These are phyloP conservation scores for Drosophila ercepeae DNA, from an alignment of 1,140 invertebrate genomes.

Conservation along the genomic window DNA sequence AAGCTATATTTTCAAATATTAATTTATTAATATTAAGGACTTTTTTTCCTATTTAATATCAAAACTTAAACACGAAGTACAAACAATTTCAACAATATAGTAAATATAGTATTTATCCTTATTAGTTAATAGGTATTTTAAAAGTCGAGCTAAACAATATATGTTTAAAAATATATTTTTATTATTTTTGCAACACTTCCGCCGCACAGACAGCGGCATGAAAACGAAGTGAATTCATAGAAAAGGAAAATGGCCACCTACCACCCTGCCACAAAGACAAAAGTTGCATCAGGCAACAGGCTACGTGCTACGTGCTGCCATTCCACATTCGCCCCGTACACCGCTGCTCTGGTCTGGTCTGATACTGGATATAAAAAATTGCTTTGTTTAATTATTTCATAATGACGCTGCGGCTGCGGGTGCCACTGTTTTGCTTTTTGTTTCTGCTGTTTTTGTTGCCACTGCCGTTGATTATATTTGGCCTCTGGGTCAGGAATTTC, in stretches of 20 bases:
- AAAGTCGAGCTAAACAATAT: conserved; percentile 11
- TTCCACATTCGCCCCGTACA: background rate
- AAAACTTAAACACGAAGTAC: too few relatives aligned
- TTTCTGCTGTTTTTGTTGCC: conserved; percentile 18
- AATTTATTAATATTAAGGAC: too few relatives aligned
- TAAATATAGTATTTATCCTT: background rate
- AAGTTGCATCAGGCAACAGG: conserved; percentile 66
- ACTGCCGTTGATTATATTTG: conserved; percentile 73
- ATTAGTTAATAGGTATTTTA: conserved; percentile 12
- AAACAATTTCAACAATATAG: too few relatives aligned
- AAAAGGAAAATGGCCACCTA: conserved; percentile 39
- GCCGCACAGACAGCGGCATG: conserved; percentile 45
- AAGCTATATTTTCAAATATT: too few relatives aligned
- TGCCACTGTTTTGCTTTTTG: conserved; percentile 25
- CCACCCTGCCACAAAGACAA: conserved; percentile 31
- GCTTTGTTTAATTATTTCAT: conserved; percentile 81
- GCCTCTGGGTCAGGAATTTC: conserved; percentile 74
- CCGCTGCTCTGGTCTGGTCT: conserved; percentile 7
- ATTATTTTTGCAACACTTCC: conserved; percentile 67
- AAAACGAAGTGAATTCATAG: conserved; percentile 69
- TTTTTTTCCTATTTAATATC: too few relatives aligned
- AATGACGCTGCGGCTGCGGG: conserved; percentile 71
- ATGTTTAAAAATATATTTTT: conserved; percentile 29
- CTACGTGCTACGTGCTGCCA: conserved; percentile 47
- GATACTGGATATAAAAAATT: conserved; percentile 73